These are phyloP conservation scores for Corythornis vintsioides DNA, from an alignment of 2,113 vertebrate species.

Conservation along the genomic window DNA sequence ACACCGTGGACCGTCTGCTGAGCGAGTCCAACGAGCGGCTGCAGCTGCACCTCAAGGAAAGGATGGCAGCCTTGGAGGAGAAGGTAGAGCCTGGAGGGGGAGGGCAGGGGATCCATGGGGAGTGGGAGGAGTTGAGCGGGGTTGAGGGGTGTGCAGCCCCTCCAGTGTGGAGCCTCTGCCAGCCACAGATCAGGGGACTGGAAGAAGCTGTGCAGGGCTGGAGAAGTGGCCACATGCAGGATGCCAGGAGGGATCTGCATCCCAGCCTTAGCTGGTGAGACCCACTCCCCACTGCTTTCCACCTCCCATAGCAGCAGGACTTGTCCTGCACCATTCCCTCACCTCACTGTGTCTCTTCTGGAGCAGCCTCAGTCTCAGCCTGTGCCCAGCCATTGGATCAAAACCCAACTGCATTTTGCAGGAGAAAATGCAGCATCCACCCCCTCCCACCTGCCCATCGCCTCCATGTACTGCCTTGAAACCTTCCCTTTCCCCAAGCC, in stretches of 20 bases:
- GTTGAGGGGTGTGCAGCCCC: not conserved
- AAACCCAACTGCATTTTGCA: not conserved
- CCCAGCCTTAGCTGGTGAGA: accelerated
- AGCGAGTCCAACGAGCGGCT: conserved; percentile 94
- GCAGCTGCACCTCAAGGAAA: conserved; percentile 95
- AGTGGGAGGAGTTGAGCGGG: not conserved
- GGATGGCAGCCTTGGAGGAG: conserved; percentile 95
- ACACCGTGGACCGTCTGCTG: conserved; percentile 94
- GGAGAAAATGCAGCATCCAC: not conserved
- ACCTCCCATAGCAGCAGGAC: not conserved
- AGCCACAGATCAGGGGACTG: not conserved
- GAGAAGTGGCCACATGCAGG: not conserved
- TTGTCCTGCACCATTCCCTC: not conserved
- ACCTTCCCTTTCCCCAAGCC: not conserved
- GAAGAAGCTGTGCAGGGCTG: not conserved
- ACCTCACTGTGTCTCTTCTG: not conserved
- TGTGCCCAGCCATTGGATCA: accelerated
- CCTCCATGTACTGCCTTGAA: not conserved
- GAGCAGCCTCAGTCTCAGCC: accelerated
- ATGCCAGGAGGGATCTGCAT: not conserved
- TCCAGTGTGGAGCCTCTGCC: accelerated
- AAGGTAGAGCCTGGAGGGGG: conserved; percentile 75
- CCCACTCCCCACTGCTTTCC: not conserved
- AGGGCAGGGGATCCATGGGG: not conserved
- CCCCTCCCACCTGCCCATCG: not conserved